Conservation (phyloP, 2,888 invertebrate genomes). For the Leptinotarsa tumamoca region DNA sequence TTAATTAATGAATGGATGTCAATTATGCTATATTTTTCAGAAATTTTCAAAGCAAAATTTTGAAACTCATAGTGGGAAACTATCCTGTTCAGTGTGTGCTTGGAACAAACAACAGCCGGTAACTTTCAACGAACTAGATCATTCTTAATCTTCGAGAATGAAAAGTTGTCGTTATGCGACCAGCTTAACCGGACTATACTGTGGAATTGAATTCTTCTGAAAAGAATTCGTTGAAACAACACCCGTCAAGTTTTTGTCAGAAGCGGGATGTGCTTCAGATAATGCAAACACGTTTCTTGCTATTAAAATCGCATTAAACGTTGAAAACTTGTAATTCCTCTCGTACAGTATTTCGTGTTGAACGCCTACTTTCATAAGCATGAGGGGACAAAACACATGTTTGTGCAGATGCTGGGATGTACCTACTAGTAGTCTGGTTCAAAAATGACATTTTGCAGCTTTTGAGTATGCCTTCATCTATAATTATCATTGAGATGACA, state of each 20-base stretch:
- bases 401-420: neutral
- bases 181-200: neutral
- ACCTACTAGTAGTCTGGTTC: neutral
- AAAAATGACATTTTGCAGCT: too few relatives aligned
- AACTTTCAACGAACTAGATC: too few relatives aligned
- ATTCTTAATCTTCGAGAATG: neutral
- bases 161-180: neutral
- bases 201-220: neutral
- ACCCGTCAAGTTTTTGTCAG: constrained; percentile 29
- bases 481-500: too few relatives aligned
- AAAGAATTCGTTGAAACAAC: neutral
- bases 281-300: constrained; percentile 41
- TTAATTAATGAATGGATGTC: too few relatives aligned
- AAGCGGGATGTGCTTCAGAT: constrained; percentile 27
- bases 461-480: too few relatives aligned
- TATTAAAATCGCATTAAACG: constrained; percentile 31
- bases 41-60: too few relatives aligned
- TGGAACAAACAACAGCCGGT: too few relatives aligned
- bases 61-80: too few relatives aligned
- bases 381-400: constrained; percentile 14
- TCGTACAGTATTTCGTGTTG: neutral
- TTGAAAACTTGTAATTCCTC: constrained; percentile 23
- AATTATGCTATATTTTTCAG: too few relatives aligned
- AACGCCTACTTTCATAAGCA: constrained; percentile 1
- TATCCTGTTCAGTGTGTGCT: too few relatives aligned